Base-by-base conservation (phyloP, 2,113 vertebrate genomes). In the Elgaria multicarinata region DNA sequence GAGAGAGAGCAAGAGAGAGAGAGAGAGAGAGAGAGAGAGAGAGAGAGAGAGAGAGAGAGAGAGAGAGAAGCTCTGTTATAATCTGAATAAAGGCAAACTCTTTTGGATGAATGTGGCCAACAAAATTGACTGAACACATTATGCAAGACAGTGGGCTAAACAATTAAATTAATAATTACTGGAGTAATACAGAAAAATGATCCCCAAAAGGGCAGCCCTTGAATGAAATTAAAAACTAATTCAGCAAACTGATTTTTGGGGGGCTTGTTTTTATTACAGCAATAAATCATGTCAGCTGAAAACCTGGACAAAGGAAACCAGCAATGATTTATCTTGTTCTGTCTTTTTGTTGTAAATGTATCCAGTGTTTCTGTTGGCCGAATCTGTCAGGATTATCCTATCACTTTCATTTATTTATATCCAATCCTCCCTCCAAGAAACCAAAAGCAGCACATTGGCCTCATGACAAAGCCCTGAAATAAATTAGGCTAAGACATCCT, bases 131-230 rank as follows among this genome's bases (percentile, higher is more conserved):
- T 36, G 58, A 55, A 88, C 44, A 9, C 86, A 26, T 66, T 16
- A 55, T 0, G 90, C 18, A 76, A 86, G 55, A 36, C 62, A 44
- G 92, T 81, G 22, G 83, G 39, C 86, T 78, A 89, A 92, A 91
- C 16, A 90, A 55, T 93, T 93, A 91, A 74, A 76, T 55, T 89
- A 89, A 58, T 20, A 74, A 87, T 31, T 90, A 90, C 81, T 89
- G 66, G 12, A 91, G 87, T 6, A 86, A 6, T 71, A 83, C 67
- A 39, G 1, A 92, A 90, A 91, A 90, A 1, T 75, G 50, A 67
- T 4, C 58, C 71, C 83, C 14, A 10, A 62, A 92, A 4, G 26
- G 24, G 77, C 90, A 3, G 14, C 10, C 46, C 84, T 89, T 76
- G 5, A 2, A n/a, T 42, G 6, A 0, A 0, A 1, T 2, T 28